Conservation (phyloP, 2,888 invertebrate genomes). For the Drosophila dives region DNA sequence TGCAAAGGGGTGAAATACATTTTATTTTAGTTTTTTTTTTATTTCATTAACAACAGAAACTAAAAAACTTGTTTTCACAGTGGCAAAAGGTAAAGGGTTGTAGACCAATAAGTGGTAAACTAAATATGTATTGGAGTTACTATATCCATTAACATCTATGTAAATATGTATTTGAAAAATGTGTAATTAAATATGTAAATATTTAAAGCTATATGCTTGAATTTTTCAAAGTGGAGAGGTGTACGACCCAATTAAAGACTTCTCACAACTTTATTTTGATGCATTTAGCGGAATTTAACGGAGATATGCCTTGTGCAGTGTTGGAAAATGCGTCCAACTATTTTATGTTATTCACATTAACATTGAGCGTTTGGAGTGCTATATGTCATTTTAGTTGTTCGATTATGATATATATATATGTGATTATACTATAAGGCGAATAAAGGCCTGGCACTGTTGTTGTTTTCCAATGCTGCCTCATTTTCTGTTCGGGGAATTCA, state of each 20-base stretch:
- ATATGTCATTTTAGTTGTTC: neutral
- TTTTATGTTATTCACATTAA: neutral
- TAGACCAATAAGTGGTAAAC: neutral
- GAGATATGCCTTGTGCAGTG: neutral
- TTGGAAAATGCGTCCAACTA: neutral
- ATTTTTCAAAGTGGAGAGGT: neutral
- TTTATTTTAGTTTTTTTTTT: neutral
- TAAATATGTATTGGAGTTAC: neutral
- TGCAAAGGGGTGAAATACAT: conserved; percentile 22
- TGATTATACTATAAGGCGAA: conserved; percentile 58
- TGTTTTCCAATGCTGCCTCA: conserved; percentile 1
- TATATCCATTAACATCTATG: too few relatives aligned
- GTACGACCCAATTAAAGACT: neutral
- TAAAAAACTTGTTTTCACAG: conserved; percentile 23
- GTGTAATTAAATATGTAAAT: too few relatives aligned
- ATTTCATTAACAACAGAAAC: conserved; percentile 3
- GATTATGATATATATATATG: neutral
- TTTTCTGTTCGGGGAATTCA: conserved; percentile 22
- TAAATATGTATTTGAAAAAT: neutral
- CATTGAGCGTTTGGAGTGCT: neutral
- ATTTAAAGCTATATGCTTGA: neutral
- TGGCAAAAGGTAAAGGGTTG: neutral
- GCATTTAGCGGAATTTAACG: neutral
- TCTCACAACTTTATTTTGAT: neutral
- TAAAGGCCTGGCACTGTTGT: conserved; percentile 56